Conservation (phyloP, 2,113 vertebrate species). For the Butorides virescens region DNA sequence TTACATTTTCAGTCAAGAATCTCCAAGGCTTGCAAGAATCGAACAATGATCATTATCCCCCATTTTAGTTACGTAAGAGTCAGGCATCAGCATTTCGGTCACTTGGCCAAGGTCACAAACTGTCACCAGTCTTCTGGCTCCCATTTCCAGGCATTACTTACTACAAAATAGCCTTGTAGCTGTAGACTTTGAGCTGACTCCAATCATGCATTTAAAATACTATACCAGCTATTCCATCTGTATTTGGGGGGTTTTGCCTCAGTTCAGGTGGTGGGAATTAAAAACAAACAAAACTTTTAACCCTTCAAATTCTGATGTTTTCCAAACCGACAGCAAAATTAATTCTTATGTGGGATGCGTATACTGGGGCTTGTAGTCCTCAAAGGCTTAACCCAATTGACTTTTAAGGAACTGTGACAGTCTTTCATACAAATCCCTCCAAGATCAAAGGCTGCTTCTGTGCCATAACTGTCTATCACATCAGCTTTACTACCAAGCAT, state of each 20-base stretch:
- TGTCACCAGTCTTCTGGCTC: neutral
- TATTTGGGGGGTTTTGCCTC: neutral
- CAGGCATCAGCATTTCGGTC: neutral
- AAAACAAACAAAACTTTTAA: neutral
- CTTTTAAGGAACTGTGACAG: constrained; percentile 3
- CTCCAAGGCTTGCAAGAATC: neutral
- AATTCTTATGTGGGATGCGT: neutral
- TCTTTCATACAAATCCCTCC: neutral
- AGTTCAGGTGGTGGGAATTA: neutral
- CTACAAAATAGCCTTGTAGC: neutral
- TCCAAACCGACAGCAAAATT: neutral
- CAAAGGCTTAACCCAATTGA: constrained; percentile 37
- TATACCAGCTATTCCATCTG: neutral
- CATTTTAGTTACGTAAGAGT: neutral
- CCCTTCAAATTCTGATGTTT: neutral
- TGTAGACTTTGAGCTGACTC: neutral
- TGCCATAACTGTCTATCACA: neutral
- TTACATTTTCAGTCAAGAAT: neutral
- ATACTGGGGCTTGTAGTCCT: neutral
- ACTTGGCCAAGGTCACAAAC: neutral
- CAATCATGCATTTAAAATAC: neutral
- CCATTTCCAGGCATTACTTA: neutral
- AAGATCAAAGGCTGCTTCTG: constrained; percentile 28
- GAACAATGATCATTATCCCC: neutral
- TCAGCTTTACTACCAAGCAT: neutral